These are phyloP conservation scores for Strix aluco DNA, from an alignment of 2,113 vertebrate genomes.

Conservation along the genomic window DNA sequence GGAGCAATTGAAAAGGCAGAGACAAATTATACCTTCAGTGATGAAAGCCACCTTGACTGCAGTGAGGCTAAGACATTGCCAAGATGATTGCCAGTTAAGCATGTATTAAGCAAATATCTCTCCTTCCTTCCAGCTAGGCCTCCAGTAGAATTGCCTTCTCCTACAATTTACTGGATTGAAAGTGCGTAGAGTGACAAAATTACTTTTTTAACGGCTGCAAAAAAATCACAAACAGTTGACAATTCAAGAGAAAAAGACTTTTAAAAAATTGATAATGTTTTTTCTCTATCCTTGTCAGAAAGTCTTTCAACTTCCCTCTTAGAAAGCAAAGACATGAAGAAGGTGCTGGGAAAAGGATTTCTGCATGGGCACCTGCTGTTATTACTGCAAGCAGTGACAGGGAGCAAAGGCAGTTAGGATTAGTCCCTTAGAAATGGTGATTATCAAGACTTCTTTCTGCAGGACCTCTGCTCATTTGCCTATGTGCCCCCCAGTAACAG, in stretches of 20 bases:
- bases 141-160: constrained; percentile 4
- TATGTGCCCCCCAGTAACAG: background rate
- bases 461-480: constrained; percentile 18
- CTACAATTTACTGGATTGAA: constrained; percentile 6
- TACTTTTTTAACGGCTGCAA: background rate
- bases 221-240: constrained; percentile 35
- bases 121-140: constrained; percentile 13
- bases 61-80: background rate
- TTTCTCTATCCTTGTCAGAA: constrained; percentile 29
- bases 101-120: constrained; percentile 5
- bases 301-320: constrained; percentile 49
- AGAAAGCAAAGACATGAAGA: constrained; percentile 39
- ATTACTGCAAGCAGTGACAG: constrained; percentile 1
- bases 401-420: constrained; percentile 46
- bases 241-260: constrained; percentile 53
- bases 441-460: constrained; percentile 34
- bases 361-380: constrained; percentile 37
- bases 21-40: constrained; percentile 9
- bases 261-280: constrained; percentile 58
- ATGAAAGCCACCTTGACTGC: constrained; percentile 30
- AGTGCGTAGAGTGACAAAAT: constrained; percentile 29
- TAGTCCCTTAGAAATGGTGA: constrained; percentile 34
- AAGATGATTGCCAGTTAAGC: constrained; percentile 7
- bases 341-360: constrained; percentile 37
- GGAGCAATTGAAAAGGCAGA: background rate